These are phyloP conservation scores for Formicarius rufipectus DNA, from an alignment of 2,113 vertebrate genomes.

Conservation along the genomic window DNA sequence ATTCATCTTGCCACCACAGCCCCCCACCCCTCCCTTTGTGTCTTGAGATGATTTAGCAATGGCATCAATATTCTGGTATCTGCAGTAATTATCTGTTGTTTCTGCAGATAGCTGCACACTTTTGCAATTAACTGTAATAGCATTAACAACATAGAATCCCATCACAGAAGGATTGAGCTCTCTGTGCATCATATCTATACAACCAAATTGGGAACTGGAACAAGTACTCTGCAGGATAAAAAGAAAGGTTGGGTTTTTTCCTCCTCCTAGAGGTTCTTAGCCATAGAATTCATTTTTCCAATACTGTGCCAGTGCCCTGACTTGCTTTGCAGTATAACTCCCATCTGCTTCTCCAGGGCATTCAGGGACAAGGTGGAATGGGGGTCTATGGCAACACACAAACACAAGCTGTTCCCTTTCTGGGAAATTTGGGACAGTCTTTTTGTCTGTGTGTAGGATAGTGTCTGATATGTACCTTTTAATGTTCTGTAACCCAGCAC, in stretches of 20 bases:
- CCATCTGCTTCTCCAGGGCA: constrained; percentile 64
- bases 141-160: not conserved
- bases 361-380: constrained; percentile 54
- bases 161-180: not conserved
- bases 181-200: not conserved
- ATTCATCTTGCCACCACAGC: not conserved
- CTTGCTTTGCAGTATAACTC: not conserved
- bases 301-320: not conserved
- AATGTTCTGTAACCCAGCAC: constrained; percentile 7
- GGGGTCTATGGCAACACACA: not conserved
- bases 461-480: constrained; percentile 23
- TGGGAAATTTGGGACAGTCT: constrained; percentile 28
- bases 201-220: not conserved
- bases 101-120: not conserved
- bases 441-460: constrained; percentile 27
- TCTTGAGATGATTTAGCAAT: not conserved
- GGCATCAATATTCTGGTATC: not conserved
- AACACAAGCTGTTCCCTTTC: constrained; percentile 61
- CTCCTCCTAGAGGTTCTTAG: not conserved
- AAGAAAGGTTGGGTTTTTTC: rapidly evolving
- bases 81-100: not conserved
- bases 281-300: not conserved
- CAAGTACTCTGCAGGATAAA: not conserved
- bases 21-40: not conserved
- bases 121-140: not conserved